phyloP scores from a whole-genome alignment of 2,113 vertebrate genomes.

The Jacana jacana region DNA sequence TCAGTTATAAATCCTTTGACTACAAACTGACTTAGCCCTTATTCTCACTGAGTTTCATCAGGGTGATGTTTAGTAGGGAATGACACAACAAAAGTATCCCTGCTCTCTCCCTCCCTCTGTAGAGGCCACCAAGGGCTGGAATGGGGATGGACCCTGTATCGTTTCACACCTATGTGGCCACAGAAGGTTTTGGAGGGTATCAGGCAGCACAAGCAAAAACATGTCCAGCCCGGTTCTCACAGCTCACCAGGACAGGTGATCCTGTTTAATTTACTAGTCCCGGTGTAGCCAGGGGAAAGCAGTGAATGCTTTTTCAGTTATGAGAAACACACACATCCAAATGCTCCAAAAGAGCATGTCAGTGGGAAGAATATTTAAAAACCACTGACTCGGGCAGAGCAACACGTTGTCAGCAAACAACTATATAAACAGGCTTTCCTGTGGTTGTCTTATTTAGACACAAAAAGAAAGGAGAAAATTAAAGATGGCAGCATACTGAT shows the following conservation, averaged over 20 bases:
- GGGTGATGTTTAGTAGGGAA: background rate
- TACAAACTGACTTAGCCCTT: background rate
- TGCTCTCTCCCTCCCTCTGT: background rate
- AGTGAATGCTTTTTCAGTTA: background rate
- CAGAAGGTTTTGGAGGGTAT: background rate
- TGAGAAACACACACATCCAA: background rate
- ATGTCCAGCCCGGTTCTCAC: background rate
- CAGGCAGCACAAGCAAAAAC: background rate
- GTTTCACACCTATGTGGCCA: background rate
- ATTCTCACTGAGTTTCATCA: background rate
- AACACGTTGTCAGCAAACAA: background rate
- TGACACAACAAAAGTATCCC: background rate
- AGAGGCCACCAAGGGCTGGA: background rate
- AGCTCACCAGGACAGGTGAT: background rate
- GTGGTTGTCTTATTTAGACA: slow-evolving; percentile 16
- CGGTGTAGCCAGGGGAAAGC: background rate
- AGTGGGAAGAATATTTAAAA: background rate
- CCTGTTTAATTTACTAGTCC: background rate
- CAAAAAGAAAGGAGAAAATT: slow-evolving; percentile 7
- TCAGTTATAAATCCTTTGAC: background rate
- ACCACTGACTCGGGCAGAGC: background rate
- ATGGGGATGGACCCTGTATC: background rate
- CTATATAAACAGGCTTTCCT: background rate
- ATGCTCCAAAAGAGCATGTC: background rate
- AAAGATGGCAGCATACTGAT: slow-evolving; percentile 36